A percentile compares a stretch with the other conserved stretches of the same genome.
Conservation (phyloP, 2,113 vertebrate species). For the Todiramphus chloris region DNA sequence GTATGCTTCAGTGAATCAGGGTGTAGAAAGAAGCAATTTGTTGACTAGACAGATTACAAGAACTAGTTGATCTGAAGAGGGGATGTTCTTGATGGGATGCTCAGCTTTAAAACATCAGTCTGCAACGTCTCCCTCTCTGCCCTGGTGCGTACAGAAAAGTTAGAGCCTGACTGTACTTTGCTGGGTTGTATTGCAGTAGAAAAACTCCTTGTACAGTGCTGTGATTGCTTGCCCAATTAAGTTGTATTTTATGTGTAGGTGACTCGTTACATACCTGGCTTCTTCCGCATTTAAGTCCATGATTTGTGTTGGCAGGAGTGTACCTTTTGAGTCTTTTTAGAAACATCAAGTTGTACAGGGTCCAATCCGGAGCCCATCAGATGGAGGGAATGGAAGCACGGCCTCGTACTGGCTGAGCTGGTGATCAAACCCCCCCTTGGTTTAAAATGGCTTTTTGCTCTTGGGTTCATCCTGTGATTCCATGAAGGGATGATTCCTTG, state of each 20-base stretch:
- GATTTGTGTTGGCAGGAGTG: neutral
- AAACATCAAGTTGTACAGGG: neutral
- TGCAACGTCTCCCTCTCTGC: neutral
- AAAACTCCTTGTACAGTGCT: neutral
- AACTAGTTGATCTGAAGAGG: neutral
- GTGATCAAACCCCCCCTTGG: fast-evolving
- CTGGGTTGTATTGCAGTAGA: neutral
- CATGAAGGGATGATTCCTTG: fast-evolving
- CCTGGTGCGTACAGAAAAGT: neutral
- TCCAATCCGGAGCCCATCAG: fast-evolving
- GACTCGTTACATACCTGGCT: neutral
- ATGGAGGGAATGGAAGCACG: neutral
- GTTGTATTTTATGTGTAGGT: neutral
- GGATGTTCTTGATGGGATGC: neutral
- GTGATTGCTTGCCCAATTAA: neutral
- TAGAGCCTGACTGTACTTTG: neutral
- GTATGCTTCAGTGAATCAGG: neutral
- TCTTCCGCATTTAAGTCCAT: neutral
- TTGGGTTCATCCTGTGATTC: neutral
- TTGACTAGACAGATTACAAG: neutral
- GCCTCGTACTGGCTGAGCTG: neutral
- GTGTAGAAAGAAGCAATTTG: neutral
- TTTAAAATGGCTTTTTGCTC: neutral
- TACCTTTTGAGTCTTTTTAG: neutral
- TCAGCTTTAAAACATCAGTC: neutral